A percentile compares a stretch with the other conserved stretches of the same genome.
Conservation (phyloP, 2,113 vertebrate species). For the Varanus salvator region DNA sequence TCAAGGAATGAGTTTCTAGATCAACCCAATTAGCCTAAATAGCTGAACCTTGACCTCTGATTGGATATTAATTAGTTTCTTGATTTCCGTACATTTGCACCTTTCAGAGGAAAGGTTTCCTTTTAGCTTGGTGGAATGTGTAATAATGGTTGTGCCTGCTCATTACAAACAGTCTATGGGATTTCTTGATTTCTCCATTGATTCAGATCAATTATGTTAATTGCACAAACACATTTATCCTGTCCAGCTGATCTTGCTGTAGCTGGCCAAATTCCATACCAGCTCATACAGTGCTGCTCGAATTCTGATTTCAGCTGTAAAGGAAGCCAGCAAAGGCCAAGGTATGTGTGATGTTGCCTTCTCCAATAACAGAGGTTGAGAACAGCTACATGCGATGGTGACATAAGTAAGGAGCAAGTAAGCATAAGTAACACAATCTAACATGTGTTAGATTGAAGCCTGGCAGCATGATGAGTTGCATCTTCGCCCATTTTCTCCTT, state of each 20-base stretch:
- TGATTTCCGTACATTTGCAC: constrained; percentile 34
- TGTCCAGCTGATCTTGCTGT: not conserved
- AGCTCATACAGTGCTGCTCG: not conserved
- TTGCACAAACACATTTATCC: not conserved
- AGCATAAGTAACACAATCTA: no score
- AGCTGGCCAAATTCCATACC: not conserved
- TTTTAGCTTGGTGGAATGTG: constrained; percentile 30
- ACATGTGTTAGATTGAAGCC: no score
- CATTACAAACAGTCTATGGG: constrained; percentile 31
- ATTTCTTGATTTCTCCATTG: constrained; percentile 34
- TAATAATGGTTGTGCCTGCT: constrained; percentile 25
- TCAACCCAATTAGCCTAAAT: not conserved
- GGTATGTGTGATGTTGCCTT: not conserved
- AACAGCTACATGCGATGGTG: not conserved
- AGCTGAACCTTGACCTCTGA: constrained; percentile 46
- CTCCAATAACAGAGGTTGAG: not conserved
- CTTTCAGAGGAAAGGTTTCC: not conserved
- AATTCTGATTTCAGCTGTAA: not conserved
- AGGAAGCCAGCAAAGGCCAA: not conserved
- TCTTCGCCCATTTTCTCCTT: not conserved
- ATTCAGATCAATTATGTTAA: constrained; percentile 15
- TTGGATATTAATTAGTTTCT: constrained; percentile 34
- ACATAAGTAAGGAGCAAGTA: not conserved
- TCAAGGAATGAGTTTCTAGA: not conserved
- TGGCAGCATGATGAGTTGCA: not conserved